Evolutionary conservation across 2,888 invertebrate genomes (phyloP), one percentile per base, ranked within the genome.

Genomic region (Microctonus aethiopoides): DNA sequence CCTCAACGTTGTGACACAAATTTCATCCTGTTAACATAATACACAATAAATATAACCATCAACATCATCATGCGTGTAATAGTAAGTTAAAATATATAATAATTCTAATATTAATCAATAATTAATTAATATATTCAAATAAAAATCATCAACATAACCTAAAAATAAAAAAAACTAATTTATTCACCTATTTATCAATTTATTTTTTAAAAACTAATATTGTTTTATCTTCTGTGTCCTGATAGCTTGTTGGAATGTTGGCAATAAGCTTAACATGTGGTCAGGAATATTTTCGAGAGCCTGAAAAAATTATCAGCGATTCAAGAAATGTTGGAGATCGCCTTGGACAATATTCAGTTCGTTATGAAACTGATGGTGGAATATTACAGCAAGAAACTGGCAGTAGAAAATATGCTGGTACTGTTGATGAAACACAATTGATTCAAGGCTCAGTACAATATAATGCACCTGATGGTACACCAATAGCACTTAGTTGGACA

Each of bases 381-480:
- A 86, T 86, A 34, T 75, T 86, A 11, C 86, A 86, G 61, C 77
- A 72, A 16, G 86, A 86, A 65, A 75, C 76, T 13, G 86, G 86
- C 3, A 79, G 79, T 9, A 77, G 86, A 41, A 86, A 86, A 62
- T 86, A 86, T 68, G 83, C 82, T 0, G 86, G 86, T 29, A 86
- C 86, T 0, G 75, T 80, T n/a, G 79, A 82, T 56, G 86, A 86
- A 68, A 78, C 85, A 0, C 86, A 86, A 54, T 68, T 86, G 68
- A 85, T 86, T 41, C 86, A 86, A 54, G 86, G 86, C 0, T 86
- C 86, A 0, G 86, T 86, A 0, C 86, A 86, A 67, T 86, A 86
- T 75, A 86, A 85, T 65, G 86, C 86, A 0, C 86, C 86, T 0
- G 86, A 86, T 65, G 86, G 86, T 10, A 86, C 86, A 0, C 86